Evolutionary conservation across 2,888 invertebrate species (phyloP).

Genomic region (Chelonus formosanus): DNA sequence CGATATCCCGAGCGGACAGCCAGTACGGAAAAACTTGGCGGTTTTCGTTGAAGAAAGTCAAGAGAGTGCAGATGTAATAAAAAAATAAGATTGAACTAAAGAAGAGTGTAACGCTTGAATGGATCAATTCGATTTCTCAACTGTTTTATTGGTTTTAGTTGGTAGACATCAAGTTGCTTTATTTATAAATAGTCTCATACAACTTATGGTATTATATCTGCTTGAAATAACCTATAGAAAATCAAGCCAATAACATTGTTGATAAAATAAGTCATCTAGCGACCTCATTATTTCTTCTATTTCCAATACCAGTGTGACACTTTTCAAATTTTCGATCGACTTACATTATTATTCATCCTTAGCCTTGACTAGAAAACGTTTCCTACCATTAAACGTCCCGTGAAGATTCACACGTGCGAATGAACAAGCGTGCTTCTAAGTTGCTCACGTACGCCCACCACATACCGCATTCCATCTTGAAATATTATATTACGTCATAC

Average conservation of each 20-base stretch:
- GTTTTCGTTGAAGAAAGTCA: conserved; percentile 14
- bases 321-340: conserved; percentile 48
- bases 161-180: conserved; percentile 22
- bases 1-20: conserved; percentile 14
- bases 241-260: no score
- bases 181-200: conserved; percentile 13
- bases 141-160: conserved; percentile 2
- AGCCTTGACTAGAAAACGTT: conserved; percentile 47
- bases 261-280: not conserved
- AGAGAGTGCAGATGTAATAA: conserved; percentile 9
- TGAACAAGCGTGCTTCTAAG: conserved; percentile 31
- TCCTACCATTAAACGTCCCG: conserved; percentile 53
- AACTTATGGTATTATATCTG: not conserved
- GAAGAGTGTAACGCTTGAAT: conserved; percentile 4
- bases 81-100: conserved; percentile 5
- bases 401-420: conserved; percentile 41
- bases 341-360: conserved; percentile 57
- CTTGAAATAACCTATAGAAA: no score
- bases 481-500: conserved; percentile 58
- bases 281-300: conserved; percentile 24
- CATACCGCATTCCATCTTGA: conserved; percentile 52
- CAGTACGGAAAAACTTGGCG: conserved; percentile 29
- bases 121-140: conserved; percentile 12
- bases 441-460: conserved; percentile 20
- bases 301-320: conserved; percentile 28